phyloP scores from a whole-genome alignment of 2,888 invertebrate genomes.

The Anarsia innoxiella region DNA sequence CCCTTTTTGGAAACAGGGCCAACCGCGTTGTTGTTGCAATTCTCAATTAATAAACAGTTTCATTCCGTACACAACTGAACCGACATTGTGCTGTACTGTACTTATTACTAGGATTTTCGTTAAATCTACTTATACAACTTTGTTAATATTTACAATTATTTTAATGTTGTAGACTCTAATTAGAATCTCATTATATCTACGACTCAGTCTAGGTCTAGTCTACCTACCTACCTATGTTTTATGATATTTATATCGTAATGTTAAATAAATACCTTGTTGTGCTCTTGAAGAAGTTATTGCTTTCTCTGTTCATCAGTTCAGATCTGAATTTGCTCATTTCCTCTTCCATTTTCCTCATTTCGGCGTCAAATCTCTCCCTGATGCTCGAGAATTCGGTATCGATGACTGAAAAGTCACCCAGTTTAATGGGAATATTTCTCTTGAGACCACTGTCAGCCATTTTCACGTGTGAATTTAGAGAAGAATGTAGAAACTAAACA shows the following conservation, averaged over 20 bases:
- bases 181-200: too few relatives aligned
- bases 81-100: too few relatives aligned
- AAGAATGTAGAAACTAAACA: conserved; percentile 64
- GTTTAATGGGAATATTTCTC: conserved; percentile 93
- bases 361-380: conserved; percentile 94
- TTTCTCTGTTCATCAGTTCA: conserved; percentile 94
- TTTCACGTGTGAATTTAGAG: conserved; percentile 49
- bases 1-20: conserved; percentile 61
- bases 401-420: conserved; percentile 96
- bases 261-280: conserved; percentile 83
- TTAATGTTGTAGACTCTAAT: too few relatives aligned
- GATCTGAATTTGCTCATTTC: conserved; percentile 97
- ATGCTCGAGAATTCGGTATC: conserved; percentile 98
- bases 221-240: too few relatives aligned
- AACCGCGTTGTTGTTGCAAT: conserved; percentile 40
- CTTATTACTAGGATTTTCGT: too few relatives aligned
- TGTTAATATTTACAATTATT: neutral
- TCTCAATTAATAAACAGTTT: too few relatives aligned
- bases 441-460: conserved; percentile 91
- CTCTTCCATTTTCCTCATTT: conserved; percentile 99
- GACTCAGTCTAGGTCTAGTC: too few relatives aligned
- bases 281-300: conserved; percentile 92
- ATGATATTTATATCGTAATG: too few relatives aligned
- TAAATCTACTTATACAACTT: neutral
- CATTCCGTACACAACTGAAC: too few relatives aligned